Evolutionary conservation across 2,888 invertebrate genomes (phyloP).

Genomic region (Pteria penguin): DNA sequence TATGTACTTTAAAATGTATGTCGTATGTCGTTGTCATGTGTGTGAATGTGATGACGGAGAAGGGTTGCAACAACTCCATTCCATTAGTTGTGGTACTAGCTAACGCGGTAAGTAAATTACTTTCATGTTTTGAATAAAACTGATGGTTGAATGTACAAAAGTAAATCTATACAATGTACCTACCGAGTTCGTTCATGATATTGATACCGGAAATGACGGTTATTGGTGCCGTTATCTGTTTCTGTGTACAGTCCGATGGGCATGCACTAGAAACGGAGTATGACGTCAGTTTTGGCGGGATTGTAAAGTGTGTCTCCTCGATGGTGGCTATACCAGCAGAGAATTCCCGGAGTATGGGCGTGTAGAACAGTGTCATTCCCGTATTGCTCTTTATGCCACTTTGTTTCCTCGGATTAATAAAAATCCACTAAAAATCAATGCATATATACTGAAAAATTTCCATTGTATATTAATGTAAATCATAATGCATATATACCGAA

Average conservation of each 20-base stretch:
- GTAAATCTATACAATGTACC: no score
- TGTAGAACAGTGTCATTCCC: slow-evolving; percentile 31
- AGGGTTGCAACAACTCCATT: no score
- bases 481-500: no score
- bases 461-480: no score
- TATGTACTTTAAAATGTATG: no score
- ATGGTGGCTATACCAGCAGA: slow-evolving; percentile 25
- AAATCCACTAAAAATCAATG: slow-evolving; percentile 10
- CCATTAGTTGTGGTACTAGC: no score
- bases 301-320: slow-evolving; percentile 32
- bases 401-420: slow-evolving; percentile 1
- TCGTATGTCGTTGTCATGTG: no score
- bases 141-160: no score
- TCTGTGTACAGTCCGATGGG: slow-evolving; percentile 19
- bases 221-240: slow-evolving; percentile 21
- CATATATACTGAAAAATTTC: no score
- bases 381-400: not conserved
- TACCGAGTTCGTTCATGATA: slow-evolving; percentile 28
- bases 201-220: slow-evolving; percentile 29
- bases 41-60: no score
- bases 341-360: slow-evolving; percentile 12
- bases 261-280: slow-evolving; percentile 31
- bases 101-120: no score
- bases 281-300: slow-evolving; percentile 4
- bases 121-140: no score